Conservation (phyloP, 92 coral and sea anemone genomes). For the Bergia puertoricense region DNA sequence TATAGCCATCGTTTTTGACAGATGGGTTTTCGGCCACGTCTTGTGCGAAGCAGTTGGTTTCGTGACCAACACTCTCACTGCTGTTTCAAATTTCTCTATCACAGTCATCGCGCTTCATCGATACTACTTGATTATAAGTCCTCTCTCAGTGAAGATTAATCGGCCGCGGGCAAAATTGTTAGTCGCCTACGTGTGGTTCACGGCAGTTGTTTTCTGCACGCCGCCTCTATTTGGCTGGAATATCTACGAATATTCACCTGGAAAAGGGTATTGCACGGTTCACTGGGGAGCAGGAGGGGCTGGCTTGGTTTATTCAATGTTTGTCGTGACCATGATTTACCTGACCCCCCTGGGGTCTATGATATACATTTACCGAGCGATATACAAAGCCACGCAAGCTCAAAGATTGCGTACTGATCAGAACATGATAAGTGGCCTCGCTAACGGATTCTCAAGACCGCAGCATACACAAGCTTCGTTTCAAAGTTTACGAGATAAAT, state of each 20-base stretch:
- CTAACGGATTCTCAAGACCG: conserved; percentile 22
- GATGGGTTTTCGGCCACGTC: conserved; percentile 75
- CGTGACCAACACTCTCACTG: conserved; percentile 62
- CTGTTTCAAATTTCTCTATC: conserved; percentile 79
- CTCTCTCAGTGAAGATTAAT: conserved; percentile 78
- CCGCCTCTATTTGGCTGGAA: conserved; percentile 94
- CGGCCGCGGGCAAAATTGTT: conserved; percentile 68
- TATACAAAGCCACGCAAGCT: conserved; percentile 68
- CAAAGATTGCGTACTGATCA: conserved; percentile 60
- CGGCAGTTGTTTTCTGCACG: conserved; percentile 57
- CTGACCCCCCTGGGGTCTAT: conserved; percentile 69
- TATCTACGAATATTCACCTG: conserved; percentile 69
- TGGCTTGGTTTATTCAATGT: conserved; percentile 65
- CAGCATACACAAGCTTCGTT: background rate
- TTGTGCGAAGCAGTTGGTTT: conserved; percentile 82
- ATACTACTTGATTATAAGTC: conserved; percentile 83
- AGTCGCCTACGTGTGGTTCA: conserved; percentile 85
- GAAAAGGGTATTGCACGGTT: conserved; percentile 83
- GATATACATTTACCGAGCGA: conserved; percentile 73
- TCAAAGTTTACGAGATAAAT: conserved; percentile 10
- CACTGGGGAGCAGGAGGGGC: conserved; percentile 85
- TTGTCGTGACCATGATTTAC: conserved; percentile 56
- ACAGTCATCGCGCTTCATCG: conserved; percentile 83
- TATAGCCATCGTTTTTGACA: conserved; percentile 71
- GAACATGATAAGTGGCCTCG: conserved; percentile 49